Percentiles rank a stretch among this genome's conserved stretches.
Conservation (phyloP, 2,113 vertebrate genomes). For the Psammodynastes pulverulentus region DNA sequence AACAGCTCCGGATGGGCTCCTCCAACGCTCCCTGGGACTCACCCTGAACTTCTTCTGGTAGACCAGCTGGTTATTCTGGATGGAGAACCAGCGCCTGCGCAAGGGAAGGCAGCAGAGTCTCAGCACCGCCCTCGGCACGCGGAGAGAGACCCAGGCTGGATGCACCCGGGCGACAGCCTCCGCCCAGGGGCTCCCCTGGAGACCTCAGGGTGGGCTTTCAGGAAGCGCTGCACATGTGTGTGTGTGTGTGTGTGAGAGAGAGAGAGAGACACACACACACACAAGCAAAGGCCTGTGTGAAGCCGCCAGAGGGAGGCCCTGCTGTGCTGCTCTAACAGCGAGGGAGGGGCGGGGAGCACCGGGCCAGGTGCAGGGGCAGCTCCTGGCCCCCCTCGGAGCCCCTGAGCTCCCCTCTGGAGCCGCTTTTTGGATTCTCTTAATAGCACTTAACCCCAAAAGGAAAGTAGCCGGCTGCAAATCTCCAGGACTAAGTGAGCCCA, state of each 20-base stretch:
- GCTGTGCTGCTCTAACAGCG: not conserved
- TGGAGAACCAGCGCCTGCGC: slow-evolving; percentile 96
- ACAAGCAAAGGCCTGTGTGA: not conserved
- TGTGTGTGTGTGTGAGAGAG: too few relatives aligned
- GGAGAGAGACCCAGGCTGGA: not conserved
- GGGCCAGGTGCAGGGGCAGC: not conserved
- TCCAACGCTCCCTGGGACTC: slow-evolving; percentile 40
- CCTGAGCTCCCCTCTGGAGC: not conserved
- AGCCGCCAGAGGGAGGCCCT: not conserved
- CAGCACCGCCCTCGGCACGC: not conserved
- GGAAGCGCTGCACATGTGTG: not conserved
- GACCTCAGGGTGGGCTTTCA: not conserved
- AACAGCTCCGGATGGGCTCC: not conserved
- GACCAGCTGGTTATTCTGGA: slow-evolving; percentile 98
- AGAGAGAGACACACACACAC: too few relatives aligned
- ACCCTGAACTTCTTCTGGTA: slow-evolving; percentile 99
- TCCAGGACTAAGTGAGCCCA: not conserved
- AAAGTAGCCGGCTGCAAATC: not conserved
- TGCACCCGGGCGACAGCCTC: too few relatives aligned
- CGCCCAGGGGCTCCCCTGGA: not conserved
- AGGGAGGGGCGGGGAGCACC: not conserved
- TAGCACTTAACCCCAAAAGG: not conserved
- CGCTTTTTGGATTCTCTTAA: not conserved
- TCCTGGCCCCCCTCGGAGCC: not conserved
- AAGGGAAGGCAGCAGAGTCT: slow-evolving; percentile 62